A percentile compares a stretch with the other conserved stretches of the same genome.
Conservation (phyloP, 2,113 vertebrate genomes). For the Gorsachius goisagi region DNA sequence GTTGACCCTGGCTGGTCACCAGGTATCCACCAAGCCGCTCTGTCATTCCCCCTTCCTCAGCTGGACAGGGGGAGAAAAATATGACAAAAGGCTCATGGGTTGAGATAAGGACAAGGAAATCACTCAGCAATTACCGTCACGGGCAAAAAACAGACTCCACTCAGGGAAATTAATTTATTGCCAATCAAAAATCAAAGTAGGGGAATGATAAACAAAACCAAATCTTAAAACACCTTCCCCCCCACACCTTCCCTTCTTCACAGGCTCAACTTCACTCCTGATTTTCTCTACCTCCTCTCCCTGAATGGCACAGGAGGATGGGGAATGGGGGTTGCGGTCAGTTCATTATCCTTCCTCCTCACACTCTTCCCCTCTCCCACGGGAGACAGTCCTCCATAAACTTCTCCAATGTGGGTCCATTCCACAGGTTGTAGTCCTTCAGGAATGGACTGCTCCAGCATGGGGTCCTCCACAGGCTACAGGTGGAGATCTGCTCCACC, state of each 20-base stretch:
- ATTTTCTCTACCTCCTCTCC: not conserved
- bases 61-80: not conserved
- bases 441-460: not conserved
- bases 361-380: not conserved
- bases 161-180: not conserved
- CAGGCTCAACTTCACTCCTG: not conserved
- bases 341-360: not conserved
- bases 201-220: not conserved
- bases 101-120: not conserved
- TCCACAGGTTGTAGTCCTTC: no score
- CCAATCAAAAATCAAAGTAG: not conserved
- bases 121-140: not conserved
- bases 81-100: not conserved
- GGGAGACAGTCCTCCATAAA: not conserved
- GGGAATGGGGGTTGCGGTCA: not conserved
- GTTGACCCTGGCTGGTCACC: not conserved
- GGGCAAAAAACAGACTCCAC: not conserved
- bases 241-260: not conserved
- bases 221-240: not conserved
- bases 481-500: no score
- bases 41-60: not conserved
- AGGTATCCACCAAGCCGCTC: not conserved
- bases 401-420: not conserved
- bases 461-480: not conserved
- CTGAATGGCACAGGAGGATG: accelerated